Evolutionary conservation across 2,113 vertebrate species (phyloP), one percentile per base, ranked within the genome.

Genomic region (Corvus moneduloides): DNA sequence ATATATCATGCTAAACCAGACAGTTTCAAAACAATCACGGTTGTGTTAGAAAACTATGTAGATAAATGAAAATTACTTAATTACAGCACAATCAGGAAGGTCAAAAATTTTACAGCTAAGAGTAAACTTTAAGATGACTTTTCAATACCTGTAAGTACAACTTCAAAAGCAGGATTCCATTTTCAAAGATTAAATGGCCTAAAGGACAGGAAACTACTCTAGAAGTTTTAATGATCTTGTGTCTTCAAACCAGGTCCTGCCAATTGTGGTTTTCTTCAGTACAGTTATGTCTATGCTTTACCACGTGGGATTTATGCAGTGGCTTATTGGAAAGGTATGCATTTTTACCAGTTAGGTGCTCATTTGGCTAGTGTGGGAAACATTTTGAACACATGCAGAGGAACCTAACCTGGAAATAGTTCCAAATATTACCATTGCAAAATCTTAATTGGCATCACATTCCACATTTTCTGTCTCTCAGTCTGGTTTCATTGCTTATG

Each of bases 211-310:
- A 56, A 69, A 79, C 5, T 7, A n/a, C 13, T 54, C 18, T 35
- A 35, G 16, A 86, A 82, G 6, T 62, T 8, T 56, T 81, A 51
- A 79, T 84, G 20, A 35, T 88, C 89, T 93, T 93, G 7, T 96
- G 35, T 81, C 41, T 95, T 55, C 54, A 46, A 82, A 81, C 37
- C 80, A 99, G 99, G 97, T 99, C 68, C 97, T 99, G 94, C 99
- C 98, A 27, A 98, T 99, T 14, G 97, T 99, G 84, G 41, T 99
- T 78, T 99, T 99, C 97, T 98, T 99, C 97, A 99, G 98, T 96
- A 98, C 98, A 0, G 94, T 99, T 55, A 98, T 98, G 97, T 98
- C 98, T 68, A 97, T 99, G 95, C 98, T 99, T 27, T 99, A 99
- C 92, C 93, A 98, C 7, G 0, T 98, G 62, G 98, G 98, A 77